phyloP scores from a whole-genome alignment of 2,888 invertebrate species.

The Melikaiella ostensackeni region DNA sequence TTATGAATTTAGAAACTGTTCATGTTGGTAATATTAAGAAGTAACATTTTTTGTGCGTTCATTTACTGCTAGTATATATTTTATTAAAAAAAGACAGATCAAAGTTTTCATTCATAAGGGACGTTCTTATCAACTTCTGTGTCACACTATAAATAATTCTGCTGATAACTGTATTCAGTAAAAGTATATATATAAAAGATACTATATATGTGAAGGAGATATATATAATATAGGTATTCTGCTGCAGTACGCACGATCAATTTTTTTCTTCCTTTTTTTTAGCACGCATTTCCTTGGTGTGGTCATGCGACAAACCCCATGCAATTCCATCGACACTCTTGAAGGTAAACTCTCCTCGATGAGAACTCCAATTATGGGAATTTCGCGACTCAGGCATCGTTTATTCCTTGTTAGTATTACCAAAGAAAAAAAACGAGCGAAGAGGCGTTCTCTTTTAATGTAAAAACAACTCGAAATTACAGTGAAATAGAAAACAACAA shows the following conservation, averaged over 20 bases:
- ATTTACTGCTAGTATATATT: no score
- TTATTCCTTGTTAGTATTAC: background rate
- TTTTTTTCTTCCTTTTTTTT: no score
- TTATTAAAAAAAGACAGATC: no score
- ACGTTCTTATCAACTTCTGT: background rate
- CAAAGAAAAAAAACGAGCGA: background rate
- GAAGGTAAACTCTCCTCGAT: constrained; percentile 1
- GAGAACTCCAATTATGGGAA: constrained; percentile 1
- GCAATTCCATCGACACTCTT: constrained; percentile 4
- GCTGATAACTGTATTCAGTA: background rate
- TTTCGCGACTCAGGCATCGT: constrained; percentile 2
- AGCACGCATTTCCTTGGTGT: background rate
- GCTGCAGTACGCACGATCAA: background rate
- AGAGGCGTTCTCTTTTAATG: background rate
- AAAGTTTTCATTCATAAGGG: no score
- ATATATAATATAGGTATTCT: background rate
- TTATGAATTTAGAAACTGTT: no score
- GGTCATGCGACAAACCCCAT: background rate
- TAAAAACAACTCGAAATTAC: background rate
- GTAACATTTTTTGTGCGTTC: no score
- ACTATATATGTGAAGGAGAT: no score
- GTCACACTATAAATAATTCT: background rate
- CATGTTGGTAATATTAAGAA: no score
- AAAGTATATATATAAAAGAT: background rate
- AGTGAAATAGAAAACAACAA: background rate